A percentile compares a stretch with the other conserved stretches of the same genome.
phyloP scores from a whole-genome alignment of 2,888 invertebrate genomes.

The Xestia c-nigrum region DNA sequence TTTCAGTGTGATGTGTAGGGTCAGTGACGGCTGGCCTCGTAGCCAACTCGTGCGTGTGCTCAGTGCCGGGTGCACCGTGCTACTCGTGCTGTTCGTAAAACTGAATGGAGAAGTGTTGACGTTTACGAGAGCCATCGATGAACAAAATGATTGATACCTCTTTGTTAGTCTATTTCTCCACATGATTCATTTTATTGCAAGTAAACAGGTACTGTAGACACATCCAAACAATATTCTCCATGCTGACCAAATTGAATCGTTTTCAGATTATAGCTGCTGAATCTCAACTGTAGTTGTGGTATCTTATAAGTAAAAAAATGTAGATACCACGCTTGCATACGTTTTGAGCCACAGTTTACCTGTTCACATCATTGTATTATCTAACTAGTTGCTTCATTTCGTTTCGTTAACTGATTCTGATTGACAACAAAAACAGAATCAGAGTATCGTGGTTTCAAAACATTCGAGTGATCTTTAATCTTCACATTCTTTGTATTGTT shows the following conservation, averaged over 20 bases:
- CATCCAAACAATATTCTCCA: background rate
- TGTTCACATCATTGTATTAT: background rate
- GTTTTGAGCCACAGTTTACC: background rate
- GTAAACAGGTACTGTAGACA: background rate
- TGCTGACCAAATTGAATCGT: background rate
- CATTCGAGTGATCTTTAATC: conserved; percentile 20
- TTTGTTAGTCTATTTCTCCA: conserved; percentile 1
- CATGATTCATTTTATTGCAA: conserved; percentile 1
- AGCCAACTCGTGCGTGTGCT: too few species aligned
- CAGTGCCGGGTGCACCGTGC: background rate
- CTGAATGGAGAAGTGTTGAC: background rate
- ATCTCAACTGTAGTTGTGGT: background rate
- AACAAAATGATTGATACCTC: conserved; percentile 1
- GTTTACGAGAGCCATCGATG: conserved; percentile 11
- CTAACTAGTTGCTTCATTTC: background rate
- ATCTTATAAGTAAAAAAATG: background rate
- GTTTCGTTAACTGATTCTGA: background rate
- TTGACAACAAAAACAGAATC: conserved; percentile 14
- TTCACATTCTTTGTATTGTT: conserved; percentile 18
- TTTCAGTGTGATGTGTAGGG: background rate
- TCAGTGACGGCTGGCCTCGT: background rate
- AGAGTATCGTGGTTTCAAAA: conserved; percentile 7
- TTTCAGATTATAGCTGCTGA: background rate
- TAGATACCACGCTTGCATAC: background rate
- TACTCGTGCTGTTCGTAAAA: background rate